Base-by-base conservation (phyloP, 2,797 vertebrate species). In the Alca torda region DNA sequence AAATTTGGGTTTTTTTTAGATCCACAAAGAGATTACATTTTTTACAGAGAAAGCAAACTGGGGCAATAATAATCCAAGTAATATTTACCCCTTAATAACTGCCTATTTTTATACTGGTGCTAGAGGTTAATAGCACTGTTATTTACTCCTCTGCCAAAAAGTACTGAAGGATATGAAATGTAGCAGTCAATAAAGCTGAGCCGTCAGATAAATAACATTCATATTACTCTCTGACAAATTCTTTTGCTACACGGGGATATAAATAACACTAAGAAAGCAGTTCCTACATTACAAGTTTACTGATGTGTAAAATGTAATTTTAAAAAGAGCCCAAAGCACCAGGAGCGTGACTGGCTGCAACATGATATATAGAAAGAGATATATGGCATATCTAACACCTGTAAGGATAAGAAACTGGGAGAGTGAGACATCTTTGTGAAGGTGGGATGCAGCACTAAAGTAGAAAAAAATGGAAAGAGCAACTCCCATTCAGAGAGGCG, bases 291-390 rank as follows among this genome's bases (percentile, higher is more conserved):
- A 98, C 97, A 98, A 98, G 98, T 97, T 98, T 98, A 98, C 98
- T 98, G 98, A 98, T 98, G 98, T 98, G 98, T 98, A 98, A 98
- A 98, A 98, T 98, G 97, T 96, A 98, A 98, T 98, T 98, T 98
- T 95, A 96, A 97, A 98, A 97, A 97, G 96, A 97, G 94, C 93
- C 95, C 92, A 95, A 94, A 97, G 95, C 91, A 90, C 95, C 89
- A 83, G 94, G 84, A 97, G 54, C 61, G 4, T 61, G 93, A 91
- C 84, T 94, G 3, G 10, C 89, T 93, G 16, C 94, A 94, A 94
- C 85, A 67, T 94, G 96, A 96, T 95, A 70, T 94, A 96, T 93
- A 82, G 91, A 46, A 93, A 78, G 93, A 88, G 59, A 67, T 79
- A 46, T 20, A 67, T 83, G 84, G 76, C 81, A 63, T 60, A 95